phyloP scores from a whole-genome alignment of 2,113 vertebrate species.

The Serilophus lunatus region DNA sequence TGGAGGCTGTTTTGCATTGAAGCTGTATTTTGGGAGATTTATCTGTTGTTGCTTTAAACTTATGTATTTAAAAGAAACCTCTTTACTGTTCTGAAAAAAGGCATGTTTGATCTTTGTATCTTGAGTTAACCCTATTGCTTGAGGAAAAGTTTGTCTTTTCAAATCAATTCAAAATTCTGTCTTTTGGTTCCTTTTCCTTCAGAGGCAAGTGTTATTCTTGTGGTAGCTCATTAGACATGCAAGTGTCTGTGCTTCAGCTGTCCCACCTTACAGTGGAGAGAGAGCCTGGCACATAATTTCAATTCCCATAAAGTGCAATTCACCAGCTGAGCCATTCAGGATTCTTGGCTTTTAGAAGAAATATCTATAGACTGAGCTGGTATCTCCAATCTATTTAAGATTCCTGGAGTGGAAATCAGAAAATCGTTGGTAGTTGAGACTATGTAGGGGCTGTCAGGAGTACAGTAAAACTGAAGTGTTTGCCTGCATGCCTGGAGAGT shows the following conservation, averaged over 20 bases:
- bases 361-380: neutral
- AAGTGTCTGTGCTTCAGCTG: neutral
- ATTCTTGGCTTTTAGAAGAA: conserved; percentile 30
- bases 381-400: conserved; percentile 39
- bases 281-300: conserved; percentile 17
- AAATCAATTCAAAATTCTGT: neutral
- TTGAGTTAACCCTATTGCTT: neutral
- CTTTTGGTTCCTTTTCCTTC: neutral
- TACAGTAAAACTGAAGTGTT: conserved; percentile 9
- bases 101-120: neutral
- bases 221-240: neutral
- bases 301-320: conserved; percentile 5
- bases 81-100: neutral
- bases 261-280: conserved; percentile 2
- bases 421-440: conserved; percentile 1
- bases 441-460: neutral
- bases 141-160: neutral
- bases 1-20: neutral
- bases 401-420: conserved; percentile 42
- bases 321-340: conserved; percentile 34
- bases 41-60: neutral
- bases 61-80: neutral
- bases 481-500: conserved; percentile 7
- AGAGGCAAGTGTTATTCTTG: neutral
- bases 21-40: neutral